Conservation (phyloP, 2,797 vertebrate species). For the Zalophus californianus region DNA sequence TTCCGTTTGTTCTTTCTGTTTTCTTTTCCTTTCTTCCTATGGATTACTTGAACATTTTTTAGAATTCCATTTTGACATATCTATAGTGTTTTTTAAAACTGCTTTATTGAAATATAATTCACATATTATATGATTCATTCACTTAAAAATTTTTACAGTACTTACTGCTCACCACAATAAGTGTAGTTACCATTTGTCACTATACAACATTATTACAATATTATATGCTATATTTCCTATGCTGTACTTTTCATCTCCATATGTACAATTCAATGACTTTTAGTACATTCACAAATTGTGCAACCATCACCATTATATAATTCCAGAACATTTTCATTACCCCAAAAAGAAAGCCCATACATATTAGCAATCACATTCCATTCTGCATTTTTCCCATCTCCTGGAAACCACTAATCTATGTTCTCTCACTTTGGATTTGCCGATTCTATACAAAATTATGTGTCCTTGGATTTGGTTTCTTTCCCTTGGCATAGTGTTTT, state of each 20-base stretch:
- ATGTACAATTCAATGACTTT: not conserved
- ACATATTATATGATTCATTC: too few relatives aligned
- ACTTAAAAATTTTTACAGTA: not conserved
- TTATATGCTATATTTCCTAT: not conserved
- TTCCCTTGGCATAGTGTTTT: not conserved
- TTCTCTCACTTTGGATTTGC: not conserved
- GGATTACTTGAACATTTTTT: not conserved
- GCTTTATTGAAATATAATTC: too few relatives aligned
- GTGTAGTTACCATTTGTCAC: not conserved
- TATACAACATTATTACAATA: not conserved
- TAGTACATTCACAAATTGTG: not conserved
- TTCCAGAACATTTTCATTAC: not conserved
- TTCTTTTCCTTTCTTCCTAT: not conserved
- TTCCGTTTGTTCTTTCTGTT: not conserved
- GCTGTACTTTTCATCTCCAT: not conserved
- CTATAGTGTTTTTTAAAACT: not conserved
- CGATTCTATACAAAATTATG: not conserved
- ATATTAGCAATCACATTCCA: not conserved
- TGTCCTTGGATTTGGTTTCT: not conserved
- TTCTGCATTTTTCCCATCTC: not conserved
- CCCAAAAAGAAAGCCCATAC: not conserved
- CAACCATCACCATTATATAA: not conserved
- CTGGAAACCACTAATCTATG: not conserved
- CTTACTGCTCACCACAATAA: not conserved
- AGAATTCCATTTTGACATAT: not conserved